Percentiles rank a stretch among this genome's conserved stretches.
Conservation (phyloP, 2,797 vertebrate species). For the Phyllotis vaccarum region DNA sequence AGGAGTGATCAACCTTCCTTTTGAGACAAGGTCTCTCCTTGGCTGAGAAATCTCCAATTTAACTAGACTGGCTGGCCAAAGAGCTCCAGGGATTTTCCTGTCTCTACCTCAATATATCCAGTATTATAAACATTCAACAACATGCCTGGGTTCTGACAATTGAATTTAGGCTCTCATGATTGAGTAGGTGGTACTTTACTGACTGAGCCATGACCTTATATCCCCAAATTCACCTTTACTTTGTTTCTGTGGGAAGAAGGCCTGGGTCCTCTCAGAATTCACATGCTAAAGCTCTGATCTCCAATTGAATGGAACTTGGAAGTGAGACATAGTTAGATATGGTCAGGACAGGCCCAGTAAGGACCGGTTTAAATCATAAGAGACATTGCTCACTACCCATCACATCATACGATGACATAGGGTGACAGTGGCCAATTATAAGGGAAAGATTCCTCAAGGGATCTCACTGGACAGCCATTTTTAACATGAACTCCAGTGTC, state of each 20-base stretch:
- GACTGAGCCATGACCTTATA: neutral
- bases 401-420: neutral
- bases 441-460: neutral
- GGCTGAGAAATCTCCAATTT: neutral
- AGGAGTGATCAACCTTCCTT: neutral
- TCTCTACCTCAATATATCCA: neutral
- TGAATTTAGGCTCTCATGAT: neutral
- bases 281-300: neutral
- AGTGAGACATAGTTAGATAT: neutral
- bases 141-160: neutral
- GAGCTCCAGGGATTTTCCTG: neutral
- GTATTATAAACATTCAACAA: neutral
- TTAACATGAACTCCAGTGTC: neutral
- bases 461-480: neutral
- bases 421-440: neutral
- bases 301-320: neutral
- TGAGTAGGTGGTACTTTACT: neutral
- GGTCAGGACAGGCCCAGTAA: neutral
- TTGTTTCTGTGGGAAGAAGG: neutral
- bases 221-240: neutral
- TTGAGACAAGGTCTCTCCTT: neutral
- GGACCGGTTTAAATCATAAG: neutral
- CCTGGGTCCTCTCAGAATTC: neutral
- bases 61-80: neutral
- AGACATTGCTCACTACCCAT: too few species aligned